A percentile compares a stretch with the other conserved stretches of the same genome.
Conservation (phyloP, 1,140 invertebrate species). For the Drosophila funebris region DNA sequence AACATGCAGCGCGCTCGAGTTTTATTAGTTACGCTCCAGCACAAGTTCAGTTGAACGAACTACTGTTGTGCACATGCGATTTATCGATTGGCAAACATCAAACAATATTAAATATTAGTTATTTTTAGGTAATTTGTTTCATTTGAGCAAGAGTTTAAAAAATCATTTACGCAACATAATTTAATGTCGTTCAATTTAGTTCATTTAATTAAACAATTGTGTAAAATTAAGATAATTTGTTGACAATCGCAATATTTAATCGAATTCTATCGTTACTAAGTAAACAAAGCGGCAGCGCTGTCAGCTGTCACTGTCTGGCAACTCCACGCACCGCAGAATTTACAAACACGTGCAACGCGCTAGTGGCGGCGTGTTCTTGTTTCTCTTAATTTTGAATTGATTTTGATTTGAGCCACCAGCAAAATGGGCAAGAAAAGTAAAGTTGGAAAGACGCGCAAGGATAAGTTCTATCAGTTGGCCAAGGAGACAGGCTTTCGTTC, state of each 20-base stretch:
- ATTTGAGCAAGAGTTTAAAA: no score
- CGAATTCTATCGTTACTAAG: constrained; percentile 1
- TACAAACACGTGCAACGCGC: constrained; percentile 43
- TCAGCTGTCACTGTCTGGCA: constrained; percentile 23
- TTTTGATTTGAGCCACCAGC: background rate
- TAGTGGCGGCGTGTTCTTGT: constrained; percentile 36
- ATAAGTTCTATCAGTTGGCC: constrained; percentile 99
- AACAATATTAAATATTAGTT: no score
- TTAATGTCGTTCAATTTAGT: no score
- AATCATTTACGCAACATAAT: no score
- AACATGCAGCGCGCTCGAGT: constrained; percentile 28
- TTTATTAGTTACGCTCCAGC: no score
- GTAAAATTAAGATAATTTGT: no score
- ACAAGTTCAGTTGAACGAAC: constrained; percentile 17
- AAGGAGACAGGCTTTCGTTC: constrained; percentile 99
- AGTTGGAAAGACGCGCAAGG: constrained; percentile 98
- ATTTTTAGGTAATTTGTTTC: no score
- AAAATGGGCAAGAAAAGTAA: constrained; percentile 98
- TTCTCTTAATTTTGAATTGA: constrained; percentile 6
- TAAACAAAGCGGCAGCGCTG: constrained; percentile 1
- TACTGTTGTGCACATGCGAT: no score
- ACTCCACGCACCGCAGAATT: constrained; percentile 1
- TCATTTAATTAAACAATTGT: no score
- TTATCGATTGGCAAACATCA: no score
- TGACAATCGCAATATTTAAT: no score